phyloP scores from a whole-genome alignment of 2,888 invertebrate species.

The Hesperia comma region DNA sequence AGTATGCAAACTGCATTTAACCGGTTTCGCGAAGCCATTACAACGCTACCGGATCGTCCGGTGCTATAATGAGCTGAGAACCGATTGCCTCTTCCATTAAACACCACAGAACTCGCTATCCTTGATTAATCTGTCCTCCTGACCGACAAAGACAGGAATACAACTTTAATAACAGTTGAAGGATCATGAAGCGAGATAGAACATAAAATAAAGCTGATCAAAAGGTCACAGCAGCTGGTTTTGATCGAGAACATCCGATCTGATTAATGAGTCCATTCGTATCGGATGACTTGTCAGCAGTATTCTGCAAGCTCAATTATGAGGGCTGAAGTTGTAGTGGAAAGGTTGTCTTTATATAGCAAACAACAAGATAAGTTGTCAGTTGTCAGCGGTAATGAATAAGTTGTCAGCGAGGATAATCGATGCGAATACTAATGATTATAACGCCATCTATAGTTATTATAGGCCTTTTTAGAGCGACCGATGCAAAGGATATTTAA shows the following conservation, averaged over 20 bases:
- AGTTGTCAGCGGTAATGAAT: no score
- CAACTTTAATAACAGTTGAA: neutral
- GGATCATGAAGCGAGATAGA: slow-evolving; percentile 19
- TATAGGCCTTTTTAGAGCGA: no score
- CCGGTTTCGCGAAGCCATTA: neutral
- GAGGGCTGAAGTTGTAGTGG: neutral
- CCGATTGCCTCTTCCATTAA: slow-evolving; percentile 18
- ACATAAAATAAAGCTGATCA: slow-evolving; percentile 5
- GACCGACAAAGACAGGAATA: slow-evolving; percentile 23
- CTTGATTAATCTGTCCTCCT: slow-evolving; percentile 20
- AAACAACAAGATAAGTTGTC: no score
- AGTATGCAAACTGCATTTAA: slow-evolving; percentile 20
- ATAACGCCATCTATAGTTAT: no score
- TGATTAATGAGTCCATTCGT: slow-evolving; percentile 10
- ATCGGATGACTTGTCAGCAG: slow-evolving; percentile 16
- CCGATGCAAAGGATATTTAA: no score
- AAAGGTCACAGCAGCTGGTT: slow-evolving; percentile 29
- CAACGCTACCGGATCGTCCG: slow-evolving; percentile 2
- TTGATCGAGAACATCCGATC: slow-evolving; percentile 26
- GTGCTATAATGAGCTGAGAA: slow-evolving; percentile 3
- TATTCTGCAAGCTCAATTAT: slow-evolving; percentile 8
- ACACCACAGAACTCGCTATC: slow-evolving; percentile 25
- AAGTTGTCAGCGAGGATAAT: no score
- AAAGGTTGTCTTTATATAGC: no score
- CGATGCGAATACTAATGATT: no score